A percentile compares a stretch with the other conserved stretches of the same genome.
Conservation (phyloP, 2,888 invertebrate species). For the Drosophila suboccidentalis region DNA sequence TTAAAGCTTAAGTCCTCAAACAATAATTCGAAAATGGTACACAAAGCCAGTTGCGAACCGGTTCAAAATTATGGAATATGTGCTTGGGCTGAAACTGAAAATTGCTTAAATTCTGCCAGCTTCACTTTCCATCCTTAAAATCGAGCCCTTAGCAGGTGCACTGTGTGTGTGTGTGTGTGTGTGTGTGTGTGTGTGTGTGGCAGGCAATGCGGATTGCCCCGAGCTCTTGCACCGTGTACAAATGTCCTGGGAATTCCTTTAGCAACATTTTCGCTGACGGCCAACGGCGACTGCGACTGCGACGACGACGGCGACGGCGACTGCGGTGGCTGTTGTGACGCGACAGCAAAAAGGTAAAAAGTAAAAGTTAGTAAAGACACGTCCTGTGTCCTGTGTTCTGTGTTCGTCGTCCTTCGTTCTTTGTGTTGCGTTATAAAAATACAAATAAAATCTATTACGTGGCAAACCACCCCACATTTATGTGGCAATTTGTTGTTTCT, state of each 20-base stretch:
- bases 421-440: conserved; percentile 71
- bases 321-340: conserved; percentile 19
- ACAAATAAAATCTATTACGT: conserved; percentile 85
- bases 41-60: neutral
- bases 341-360: conserved; percentile 61
- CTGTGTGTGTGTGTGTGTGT: conserved; percentile 1
- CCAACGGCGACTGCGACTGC: conserved; percentile 7
- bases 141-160: conserved; percentile 20
- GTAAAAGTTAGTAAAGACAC: conserved; percentile 65
- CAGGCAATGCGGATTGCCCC: neutral
- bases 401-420: conserved; percentile 11
- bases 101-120: neutral
- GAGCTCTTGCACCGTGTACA: conserved; percentile 41
- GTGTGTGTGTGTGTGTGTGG: conserved; percentile 6
- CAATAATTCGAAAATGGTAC: neutral
- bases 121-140: neutral
- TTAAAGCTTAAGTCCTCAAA: neutral
- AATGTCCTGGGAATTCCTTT: conserved; percentile 66
- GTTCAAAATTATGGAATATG: neutral
- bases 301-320: neutral
- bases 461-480: conserved; percentile 85
- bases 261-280: conserved; percentile 21
- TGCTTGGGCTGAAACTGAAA: neutral
- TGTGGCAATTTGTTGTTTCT: conserved; percentile 86
- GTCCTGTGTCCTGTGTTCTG: neutral